These are phyloP conservation scores for Pseudoatta argentina DNA, from an alignment of 1,140 invertebrate species.

Conservation along the genomic window DNA sequence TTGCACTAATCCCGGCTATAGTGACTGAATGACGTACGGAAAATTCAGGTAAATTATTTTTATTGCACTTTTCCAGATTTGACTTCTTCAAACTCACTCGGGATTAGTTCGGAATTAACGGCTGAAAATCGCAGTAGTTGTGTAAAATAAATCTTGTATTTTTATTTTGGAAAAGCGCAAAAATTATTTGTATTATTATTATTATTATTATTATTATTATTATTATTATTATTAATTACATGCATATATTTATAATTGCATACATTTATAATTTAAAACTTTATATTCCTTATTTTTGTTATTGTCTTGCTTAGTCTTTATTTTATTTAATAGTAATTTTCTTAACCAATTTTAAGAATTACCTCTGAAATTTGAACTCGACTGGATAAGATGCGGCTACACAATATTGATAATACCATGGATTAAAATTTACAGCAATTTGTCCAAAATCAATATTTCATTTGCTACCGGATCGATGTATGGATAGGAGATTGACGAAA, in stretches of 20 bases:
- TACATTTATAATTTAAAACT: background rate
- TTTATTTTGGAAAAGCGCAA: background rate
- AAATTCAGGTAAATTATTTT: constrained; percentile 43
- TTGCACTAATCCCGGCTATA: constrained; percentile 1
- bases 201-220: background rate
- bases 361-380: background rate
- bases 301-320: background rate
- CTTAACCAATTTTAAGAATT: background rate
- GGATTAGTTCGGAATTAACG: constrained; percentile 22
- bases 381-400: no score
- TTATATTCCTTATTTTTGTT: background rate
- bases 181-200: background rate
- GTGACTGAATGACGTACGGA: background rate
- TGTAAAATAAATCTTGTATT: background rate
- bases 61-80: constrained; percentile 20
- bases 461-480: background rate
- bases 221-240: no score
- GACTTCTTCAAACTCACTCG: constrained; percentile 11
- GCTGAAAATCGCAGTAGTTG: background rate
- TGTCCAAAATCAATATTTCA: constrained; percentile 32
- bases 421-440: background rate
- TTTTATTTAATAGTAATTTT: background rate
- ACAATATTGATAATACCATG: background rate
- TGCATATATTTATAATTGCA: background rate
- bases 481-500: background rate